Conservation (phyloP, 2,888 invertebrate species). For the Liopterus haemorrhoidalis region DNA sequence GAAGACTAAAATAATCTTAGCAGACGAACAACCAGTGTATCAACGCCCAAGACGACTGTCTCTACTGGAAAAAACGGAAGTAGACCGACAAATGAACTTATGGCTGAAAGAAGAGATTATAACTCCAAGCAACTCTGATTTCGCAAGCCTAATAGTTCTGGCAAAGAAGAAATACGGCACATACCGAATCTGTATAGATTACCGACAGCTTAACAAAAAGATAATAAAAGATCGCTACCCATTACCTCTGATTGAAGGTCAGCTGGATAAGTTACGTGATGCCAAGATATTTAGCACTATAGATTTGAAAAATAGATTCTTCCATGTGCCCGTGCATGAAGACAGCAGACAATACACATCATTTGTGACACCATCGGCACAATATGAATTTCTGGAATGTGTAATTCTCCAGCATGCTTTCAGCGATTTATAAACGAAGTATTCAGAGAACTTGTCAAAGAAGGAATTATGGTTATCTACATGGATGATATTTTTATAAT, state of each 20-base stretch:
- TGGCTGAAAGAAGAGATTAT: background rate
- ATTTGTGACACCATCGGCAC: background rate
- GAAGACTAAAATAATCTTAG: background rate
- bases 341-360: constrained; percentile 1
- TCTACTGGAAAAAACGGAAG: background rate
- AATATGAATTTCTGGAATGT: background rate
- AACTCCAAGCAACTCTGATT: background rate
- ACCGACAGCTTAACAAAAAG: constrained; percentile 1
- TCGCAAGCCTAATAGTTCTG: background rate
- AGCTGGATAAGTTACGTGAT: background rate
- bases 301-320: background rate
- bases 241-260: background rate
- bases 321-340: constrained; percentile 13
- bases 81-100: background rate
- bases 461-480: constrained; percentile 19
- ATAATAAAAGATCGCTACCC: constrained; percentile 6
- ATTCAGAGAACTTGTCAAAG: constrained; percentile 20
- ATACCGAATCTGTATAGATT: background rate
- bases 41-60: constrained; percentile 4
- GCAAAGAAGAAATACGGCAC: background rate
- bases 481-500: constrained; percentile 33
- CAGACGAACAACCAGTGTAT: background rate
- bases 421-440: background rate
- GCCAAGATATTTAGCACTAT: background rate
- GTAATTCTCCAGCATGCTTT: background rate